A percentile compares a stretch with the other conserved stretches of the same genome.
These are phyloP conservation scores for Cryptosula pallasiana DNA, from an alignment of 2,888 invertebrate genomes.

Conservation along the genomic window DNA sequence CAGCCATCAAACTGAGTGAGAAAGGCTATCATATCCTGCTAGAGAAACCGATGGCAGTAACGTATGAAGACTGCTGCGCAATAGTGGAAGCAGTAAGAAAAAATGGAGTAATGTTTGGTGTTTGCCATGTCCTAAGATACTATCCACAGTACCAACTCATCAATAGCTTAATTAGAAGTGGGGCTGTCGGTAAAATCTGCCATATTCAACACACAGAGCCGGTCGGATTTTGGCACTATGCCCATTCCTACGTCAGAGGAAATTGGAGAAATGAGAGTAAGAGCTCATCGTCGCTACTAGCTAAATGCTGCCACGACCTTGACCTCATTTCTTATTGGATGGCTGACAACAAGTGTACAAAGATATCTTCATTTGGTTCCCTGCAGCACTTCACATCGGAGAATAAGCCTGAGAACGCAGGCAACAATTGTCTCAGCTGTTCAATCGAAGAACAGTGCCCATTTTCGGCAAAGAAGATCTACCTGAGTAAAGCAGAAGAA, in stretches of 20 bases:
- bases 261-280: conserved; percentile 52
- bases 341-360: conserved; percentile 38
- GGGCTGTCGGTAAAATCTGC: conserved; percentile 53
- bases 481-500: conserved; percentile 37
- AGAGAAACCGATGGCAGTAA: conserved; percentile 56
- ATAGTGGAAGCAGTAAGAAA: conserved; percentile 48
- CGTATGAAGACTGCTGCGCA: conserved; percentile 51
- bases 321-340: conserved; percentile 54
- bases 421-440: conserved; percentile 52
- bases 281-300: conserved; percentile 51
- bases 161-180: conserved; percentile 50
- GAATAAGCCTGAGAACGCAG: conserved; percentile 51
- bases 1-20: conserved; percentile 51
- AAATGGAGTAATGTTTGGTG: conserved; percentile 49
- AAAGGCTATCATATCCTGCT: conserved; percentile 55
- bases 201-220: conserved; percentile 55
- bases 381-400: conserved; percentile 48
- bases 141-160: conserved; percentile 48
- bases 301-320: conserved; percentile 56
- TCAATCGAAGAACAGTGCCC: conserved; percentile 50
- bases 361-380: conserved; percentile 49
- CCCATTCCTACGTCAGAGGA: conserved; percentile 54
- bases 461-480: conserved; percentile 54
- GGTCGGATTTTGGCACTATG: conserved; percentile 55
- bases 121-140: conserved; percentile 55